Base-by-base conservation (phyloP, 2,797 vertebrate species). In the Lepilemur ruficaudatus region DNA sequence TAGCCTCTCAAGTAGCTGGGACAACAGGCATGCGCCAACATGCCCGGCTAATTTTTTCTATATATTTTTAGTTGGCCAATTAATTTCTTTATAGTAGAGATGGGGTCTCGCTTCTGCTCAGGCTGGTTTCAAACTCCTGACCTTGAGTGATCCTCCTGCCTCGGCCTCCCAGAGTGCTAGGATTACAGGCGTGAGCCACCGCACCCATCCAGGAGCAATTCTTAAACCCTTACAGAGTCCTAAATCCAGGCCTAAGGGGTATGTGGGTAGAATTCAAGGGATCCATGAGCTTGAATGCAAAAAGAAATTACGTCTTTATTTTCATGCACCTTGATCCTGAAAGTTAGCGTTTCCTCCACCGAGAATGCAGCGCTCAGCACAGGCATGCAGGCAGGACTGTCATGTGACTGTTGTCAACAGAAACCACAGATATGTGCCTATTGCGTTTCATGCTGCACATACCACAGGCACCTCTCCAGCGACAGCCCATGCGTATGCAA, bases 311-410 rank as follows among this genome's bases (percentile, higher is more conserved):
- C 14, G 0, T 38, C 70, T 81, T 94, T 43, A 52, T 59, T 89
- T 73, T n/a, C 52, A 46, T 3, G 2, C 7, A 23, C 52, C 67
- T 85, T 3, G 13, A 79, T 23, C 67, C 67, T n/a, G 2, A 48
- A 25, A 3, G 48, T 4, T 6, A 79, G 28, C 32, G 4, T 85
- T 30, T 69, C 25, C 43, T 30, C 18, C 46, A 13, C 0, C 12
- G 57, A 48, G 30, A 76, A 14, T 14, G 63, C 12, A 2, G 23
- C 20, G 2, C 13, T 18, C 52, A 1, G 30, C 22, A 22, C 17
- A 0, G 13, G 4, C 0, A 0, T 13, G 9, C 3, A 28, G 2
- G 12, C 14, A 28, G 70, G 35, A 25, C 43, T 25, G 20, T 78
- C 9, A 55, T 4, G 25, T 80, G 41, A 25, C 76, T 81, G 23